phyloP scores from a whole-genome alignment of 1,140 invertebrate genomes.

The Drosophila seguyi region DNA sequence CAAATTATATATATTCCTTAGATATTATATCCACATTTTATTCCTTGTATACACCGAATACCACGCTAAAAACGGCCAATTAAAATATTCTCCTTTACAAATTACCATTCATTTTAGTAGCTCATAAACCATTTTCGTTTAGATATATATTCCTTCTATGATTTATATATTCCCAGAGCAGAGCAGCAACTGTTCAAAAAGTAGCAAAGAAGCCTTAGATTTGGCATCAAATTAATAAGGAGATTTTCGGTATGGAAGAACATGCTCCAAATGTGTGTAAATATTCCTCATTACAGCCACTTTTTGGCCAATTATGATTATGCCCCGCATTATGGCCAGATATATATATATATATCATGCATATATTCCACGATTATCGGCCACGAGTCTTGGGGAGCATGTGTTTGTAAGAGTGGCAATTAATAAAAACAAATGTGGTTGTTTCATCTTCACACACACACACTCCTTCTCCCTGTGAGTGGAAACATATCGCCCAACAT shows the following conservation, averaged over 20 bases:
- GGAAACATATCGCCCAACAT: conserved; percentile 65
- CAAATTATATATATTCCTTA: not conserved
- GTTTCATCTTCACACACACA: conserved; percentile 42
- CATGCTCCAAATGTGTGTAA: conserved; percentile 32
- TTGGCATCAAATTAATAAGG: conserved; percentile 42
- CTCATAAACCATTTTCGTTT: conserved; percentile 16
- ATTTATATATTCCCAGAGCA: not conserved
- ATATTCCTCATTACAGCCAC: conserved; percentile 44
- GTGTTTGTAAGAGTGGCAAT: conserved; percentile 67
- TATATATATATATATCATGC: not conserved
- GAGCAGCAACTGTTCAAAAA: not conserved
- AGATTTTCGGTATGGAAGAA: conserved; percentile 10
- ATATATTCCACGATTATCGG: conserved; percentile 53
- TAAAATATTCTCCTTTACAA: conserved; percentile 10
- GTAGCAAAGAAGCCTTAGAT: conserved; percentile 17
- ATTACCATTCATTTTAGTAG: conserved; percentile 30
- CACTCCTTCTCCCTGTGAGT: conserved; percentile 28
- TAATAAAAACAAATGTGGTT: conserved; percentile 75
- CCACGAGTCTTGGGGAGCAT: conserved; percentile 35
- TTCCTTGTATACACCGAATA: not conserved
- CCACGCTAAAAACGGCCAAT: not conserved
- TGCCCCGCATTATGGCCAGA: conserved; percentile 34
- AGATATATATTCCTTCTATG: not conserved
- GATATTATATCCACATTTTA: not conserved
- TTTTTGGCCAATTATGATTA: conserved; percentile 54